These are phyloP conservation scores for Erythrocercus mccallii DNA, from an alignment of 2,113 vertebrate genomes.

Conservation along the genomic window DNA sequence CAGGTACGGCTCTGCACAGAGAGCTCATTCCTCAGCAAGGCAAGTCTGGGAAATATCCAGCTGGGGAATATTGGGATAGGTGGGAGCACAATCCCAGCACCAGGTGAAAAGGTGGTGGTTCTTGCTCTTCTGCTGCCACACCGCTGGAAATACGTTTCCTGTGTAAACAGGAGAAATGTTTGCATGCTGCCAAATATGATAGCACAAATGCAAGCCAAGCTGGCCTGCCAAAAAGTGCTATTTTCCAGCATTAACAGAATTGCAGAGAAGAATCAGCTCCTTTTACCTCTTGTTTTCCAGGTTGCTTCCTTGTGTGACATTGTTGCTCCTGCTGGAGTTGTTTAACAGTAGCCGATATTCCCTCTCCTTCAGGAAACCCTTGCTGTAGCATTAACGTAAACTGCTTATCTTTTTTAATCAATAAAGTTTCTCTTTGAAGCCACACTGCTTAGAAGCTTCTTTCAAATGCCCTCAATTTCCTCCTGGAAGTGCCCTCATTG, in stretches of 20 bases:
- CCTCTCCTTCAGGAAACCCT: not conserved
- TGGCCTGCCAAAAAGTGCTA: not conserved
- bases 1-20: conserved; percentile 50
- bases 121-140: not conserved
- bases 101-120: not conserved
- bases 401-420: not conserved
- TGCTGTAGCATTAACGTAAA: not conserved
- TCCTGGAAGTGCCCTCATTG: not conserved
- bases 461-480: not conserved
- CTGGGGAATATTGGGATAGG: accelerated
- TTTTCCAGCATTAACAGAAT: not conserved
- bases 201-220: not conserved
- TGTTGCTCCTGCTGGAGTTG: conserved; percentile 54
- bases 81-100: not conserved
- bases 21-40: not conserved
- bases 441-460: not conserved
- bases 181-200: not conserved
- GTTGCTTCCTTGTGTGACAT: conserved; percentile 54
- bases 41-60: not conserved
- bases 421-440: not conserved
- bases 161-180: not conserved
- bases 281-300: conserved; percentile 63
- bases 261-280: not conserved
- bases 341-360: conserved; percentile 10
- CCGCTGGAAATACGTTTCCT: not conserved